Evolutionary conservation across 2,797 vertebrate genomes (phyloP).

Genomic region (Phyllotis vaccarum): DNA sequence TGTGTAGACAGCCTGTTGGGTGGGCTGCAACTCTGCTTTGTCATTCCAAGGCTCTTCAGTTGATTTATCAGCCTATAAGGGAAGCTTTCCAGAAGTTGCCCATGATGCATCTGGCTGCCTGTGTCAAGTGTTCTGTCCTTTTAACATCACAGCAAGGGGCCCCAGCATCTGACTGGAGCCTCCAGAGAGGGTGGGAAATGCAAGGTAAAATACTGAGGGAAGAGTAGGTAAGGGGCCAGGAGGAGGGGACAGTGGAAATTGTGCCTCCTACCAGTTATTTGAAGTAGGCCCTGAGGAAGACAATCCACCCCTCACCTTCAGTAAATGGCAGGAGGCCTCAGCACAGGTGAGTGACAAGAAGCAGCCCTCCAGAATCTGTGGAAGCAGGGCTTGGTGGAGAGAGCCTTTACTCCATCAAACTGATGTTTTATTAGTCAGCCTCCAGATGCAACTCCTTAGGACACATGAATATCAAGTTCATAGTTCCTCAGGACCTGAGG

Average conservation of each 20-base stretch:
- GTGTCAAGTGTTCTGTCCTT: conserved; percentile 79
- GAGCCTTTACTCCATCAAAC: conserved; percentile 79
- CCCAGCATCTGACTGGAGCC: conserved; percentile 78
- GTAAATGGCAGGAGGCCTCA: conserved; percentile 40
- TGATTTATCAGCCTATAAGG: conserved; percentile 82
- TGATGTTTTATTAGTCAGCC: conserved; percentile 85
- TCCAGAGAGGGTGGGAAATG: not conserved
- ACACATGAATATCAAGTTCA: conserved; percentile 84
- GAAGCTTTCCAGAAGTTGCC: conserved; percentile 85
- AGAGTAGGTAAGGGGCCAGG: fast-evolving
- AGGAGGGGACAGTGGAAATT: not conserved
- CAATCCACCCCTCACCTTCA: not conserved
- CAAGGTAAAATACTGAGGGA: not conserved
- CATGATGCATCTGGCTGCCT: conserved; percentile 80
- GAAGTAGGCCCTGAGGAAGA: not conserved
- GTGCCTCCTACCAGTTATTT: not conserved
- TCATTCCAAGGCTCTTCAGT: conserved; percentile 75
- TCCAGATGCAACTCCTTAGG: conserved; percentile 86
- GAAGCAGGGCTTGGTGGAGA: conserved; percentile 64
- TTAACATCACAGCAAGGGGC: conserved; percentile 80
- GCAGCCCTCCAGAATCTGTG: conserved; percentile 45
- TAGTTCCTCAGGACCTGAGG: conserved; percentile 65
- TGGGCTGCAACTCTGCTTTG: conserved; percentile 77
- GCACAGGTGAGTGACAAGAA: conserved; percentile 52
- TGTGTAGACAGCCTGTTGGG: conserved; percentile 72